Conservation (phyloP, 2,888 invertebrate genomes). For the Zootermopsis nevadensis region DNA sequence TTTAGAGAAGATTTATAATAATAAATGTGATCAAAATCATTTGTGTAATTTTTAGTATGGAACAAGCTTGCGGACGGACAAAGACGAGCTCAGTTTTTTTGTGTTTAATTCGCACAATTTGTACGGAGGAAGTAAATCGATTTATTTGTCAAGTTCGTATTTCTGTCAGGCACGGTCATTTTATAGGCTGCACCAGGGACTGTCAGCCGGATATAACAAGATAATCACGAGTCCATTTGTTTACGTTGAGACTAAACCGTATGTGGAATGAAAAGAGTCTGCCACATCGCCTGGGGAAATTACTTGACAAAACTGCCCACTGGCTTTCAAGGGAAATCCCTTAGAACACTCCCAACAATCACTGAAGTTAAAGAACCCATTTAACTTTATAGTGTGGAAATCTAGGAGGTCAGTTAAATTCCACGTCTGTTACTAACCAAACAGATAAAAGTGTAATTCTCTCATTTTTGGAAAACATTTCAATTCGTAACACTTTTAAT, state of each 20-base stretch:
- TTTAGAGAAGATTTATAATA: too few relatives aligned
- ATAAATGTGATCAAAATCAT: too few relatives aligned
- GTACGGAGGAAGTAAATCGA: too few relatives aligned
- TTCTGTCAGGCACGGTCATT: too few relatives aligned
- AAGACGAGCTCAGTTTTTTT: too few relatives aligned
- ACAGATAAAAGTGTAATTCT: neutral
- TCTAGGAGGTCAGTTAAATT: neutral
- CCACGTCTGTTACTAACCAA: too few relatives aligned
- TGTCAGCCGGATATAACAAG: neutral
- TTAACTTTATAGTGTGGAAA: slow-evolving; percentile 17
- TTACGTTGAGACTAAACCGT: neutral
- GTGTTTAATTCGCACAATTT: too few relatives aligned
- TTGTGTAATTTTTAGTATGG: too few relatives aligned
- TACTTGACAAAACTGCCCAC: slow-evolving; percentile 6
- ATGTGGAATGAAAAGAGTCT: neutral
- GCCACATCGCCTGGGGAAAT: slow-evolving; percentile 13
- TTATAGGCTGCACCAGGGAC: too few relatives aligned
- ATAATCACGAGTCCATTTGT: neutral
- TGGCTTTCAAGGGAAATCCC: neutral
- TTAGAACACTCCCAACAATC: neutral
- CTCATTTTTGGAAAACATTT: neutral
- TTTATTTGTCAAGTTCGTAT: too few relatives aligned
- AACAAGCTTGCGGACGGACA: too few relatives aligned
- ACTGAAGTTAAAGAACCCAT: neutral
- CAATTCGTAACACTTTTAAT: neutral